Conservation (phyloP, 1,140 invertebrate genomes). For the Drosophila obscura region DNA sequence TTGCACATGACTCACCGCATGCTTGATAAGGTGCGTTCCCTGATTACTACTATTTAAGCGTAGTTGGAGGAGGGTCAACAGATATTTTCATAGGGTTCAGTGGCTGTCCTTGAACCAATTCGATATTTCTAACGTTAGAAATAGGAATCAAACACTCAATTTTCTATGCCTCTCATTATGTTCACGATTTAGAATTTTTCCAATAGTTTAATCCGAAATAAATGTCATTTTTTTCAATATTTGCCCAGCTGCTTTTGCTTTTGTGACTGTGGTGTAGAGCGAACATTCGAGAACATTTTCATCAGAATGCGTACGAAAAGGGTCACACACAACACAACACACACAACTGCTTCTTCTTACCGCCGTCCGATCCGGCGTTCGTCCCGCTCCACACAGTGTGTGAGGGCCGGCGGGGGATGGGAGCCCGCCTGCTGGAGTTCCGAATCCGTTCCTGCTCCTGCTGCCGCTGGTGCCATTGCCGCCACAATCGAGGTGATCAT, state of each 20-base stretch:
- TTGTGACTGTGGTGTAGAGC: neutral
- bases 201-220: constrained; percentile 21
- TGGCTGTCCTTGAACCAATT: neutral
- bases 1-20: constrained; percentile 68
- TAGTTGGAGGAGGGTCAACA: constrained; percentile 9
- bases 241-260: constrained; percentile 24
- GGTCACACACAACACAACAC: constrained; percentile 26
- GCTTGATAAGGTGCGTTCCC: constrained; percentile 58
- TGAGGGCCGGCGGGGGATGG: constrained; percentile 43
- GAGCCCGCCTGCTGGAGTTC: constrained; percentile 31
- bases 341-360: constrained; percentile 60
- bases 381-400: constrained; percentile 65
- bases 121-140: neutral
- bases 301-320: constrained; percentile 21
- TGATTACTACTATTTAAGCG: constrained; percentile 39
- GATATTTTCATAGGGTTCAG: constrained; percentile 11
- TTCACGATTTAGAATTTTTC: constrained; percentile 7
- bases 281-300: constrained; percentile 57
- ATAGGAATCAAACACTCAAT: neutral
- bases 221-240: constrained; percentile 11
- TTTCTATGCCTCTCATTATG: neutral
- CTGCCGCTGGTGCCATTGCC: constrained; percentile 36
- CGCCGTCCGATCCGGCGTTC: constrained; percentile 74
- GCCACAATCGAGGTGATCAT: constrained; percentile 71
- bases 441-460: constrained; percentile 20